Evolutionary conservation across 2,888 invertebrate genomes (phyloP), one percentile per base, ranked within the genome.

Genomic region (Cryptocephalus primarius): DNA sequence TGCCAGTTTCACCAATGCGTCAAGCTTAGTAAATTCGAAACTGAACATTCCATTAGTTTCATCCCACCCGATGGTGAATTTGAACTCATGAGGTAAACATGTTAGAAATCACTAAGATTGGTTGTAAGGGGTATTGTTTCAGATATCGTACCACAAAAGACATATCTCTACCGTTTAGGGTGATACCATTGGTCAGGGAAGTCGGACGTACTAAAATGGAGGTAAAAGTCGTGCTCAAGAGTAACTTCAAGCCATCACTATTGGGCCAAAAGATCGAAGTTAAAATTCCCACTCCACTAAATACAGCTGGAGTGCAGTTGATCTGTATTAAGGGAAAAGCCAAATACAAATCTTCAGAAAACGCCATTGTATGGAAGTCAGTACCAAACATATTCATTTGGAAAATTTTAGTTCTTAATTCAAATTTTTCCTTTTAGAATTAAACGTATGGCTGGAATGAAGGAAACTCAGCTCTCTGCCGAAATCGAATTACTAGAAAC

Each of bases 1-100:
- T 99, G 99, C 64, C 99, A 99, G 75, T 99, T 99, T 74, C 99
- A 99, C 72, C 99, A 99, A 72, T 99, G 99, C 68, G 99, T 99
- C 43, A 99, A 99, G 69, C 78, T 99, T 48, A 95, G 94, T 70
- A 99, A 99, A 79, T 99, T 99, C 70, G 99, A 99, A 76, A 97
- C 97, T 0, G 99, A 99, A 71, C 99, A 99, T 77, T 95, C 96
- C 66, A 99, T 99, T 68, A 95, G 95, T 59, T 99, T 99, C 75
- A 99, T 99, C 66, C 99, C 99, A 49, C 99, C 99, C 1, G 99
- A 99, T 70, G 99, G 99, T 41, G 99, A 99, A 77, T 99, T 96
- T 66, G 99, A 99, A 71, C 80, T 99, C 33, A 99, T 99, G 99
- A 88, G 94, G 84, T 89, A 58, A 66, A 12, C 6, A 4, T 12